Base-by-base conservation (phyloP, 2,797 vertebrate genomes). In the Eleutherodactylus coqui region DNA sequence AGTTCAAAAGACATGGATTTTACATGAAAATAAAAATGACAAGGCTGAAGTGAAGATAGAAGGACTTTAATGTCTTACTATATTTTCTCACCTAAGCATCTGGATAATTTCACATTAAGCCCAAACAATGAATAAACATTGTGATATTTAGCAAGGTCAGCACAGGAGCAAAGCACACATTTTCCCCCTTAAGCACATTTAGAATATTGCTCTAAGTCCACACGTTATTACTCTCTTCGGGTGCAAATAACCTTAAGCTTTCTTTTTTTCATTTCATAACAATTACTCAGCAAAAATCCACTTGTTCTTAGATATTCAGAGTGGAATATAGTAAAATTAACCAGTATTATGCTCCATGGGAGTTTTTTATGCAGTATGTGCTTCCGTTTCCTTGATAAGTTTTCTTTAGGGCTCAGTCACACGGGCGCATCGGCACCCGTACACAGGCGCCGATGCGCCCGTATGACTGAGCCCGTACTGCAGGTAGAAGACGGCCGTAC, bases 71-170 rank as follows among this genome's bases (percentile, higher is more conserved):
- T 19, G 27, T 36, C 55, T 51, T 34, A 36, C 72, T 49, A 2
- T 49, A 64, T 69, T 67, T 38, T 51, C 32, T 47, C 45, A 73
- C 82, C 32, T 43, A 84, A 75, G 72, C 73, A 76, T 77, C 41
- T 62, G 72, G 82, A 77, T 84, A 84, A 84, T 84, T 60, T 77
- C 73, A 77, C 73, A 84, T 84, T 84, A 84, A 77, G 45, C 41
- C 32, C 58, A 38, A 84, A 83, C 70, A 83, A 64, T 84, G 73
- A 84, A 84, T 84, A 76, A 76, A 75, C 55, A 84, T 47, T 84
- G 53, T 77, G 82, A 64, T 84, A 84, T 84, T 84, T 77, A 75
- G 72, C 72, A 84, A 64, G 82, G 82, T 84, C 82, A 84, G 73
- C 72, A 64, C 41, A 64, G 72, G 82, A 75, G 72, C 82, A 62